These are phyloP conservation scores for Pedicia rivosa DNA, from an alignment of 2,888 invertebrate genomes.

Conservation along the genomic window DNA sequence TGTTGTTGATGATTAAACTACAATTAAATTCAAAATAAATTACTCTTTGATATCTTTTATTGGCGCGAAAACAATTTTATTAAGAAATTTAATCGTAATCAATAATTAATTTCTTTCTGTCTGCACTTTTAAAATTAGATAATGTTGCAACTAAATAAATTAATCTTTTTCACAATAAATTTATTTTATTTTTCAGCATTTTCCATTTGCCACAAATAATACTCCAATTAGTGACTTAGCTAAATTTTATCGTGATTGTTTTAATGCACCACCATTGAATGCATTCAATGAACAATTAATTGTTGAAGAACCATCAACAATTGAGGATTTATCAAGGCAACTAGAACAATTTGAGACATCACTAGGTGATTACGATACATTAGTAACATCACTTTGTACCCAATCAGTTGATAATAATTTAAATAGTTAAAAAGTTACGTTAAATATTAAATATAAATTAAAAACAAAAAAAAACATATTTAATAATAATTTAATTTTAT, in stretches of 20 bases:
- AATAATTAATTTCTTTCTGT: too few relatives aligned
- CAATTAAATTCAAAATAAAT: too few relatives aligned
- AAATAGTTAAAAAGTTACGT: slow-evolving; percentile 12
- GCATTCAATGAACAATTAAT: slow-evolving; percentile 11
- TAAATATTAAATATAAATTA: background rate
- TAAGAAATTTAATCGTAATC: too few relatives aligned
- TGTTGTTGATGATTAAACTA: too few relatives aligned
- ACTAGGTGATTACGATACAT: slow-evolving; percentile 28
- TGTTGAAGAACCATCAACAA: slow-evolving; percentile 6
- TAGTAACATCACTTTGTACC: slow-evolving; percentile 26
- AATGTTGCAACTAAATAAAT: too few relatives aligned
- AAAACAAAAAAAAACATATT: background rate
- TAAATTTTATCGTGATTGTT: slow-evolving; percentile 31
- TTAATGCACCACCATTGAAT: slow-evolving; percentile 25
- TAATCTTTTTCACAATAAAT: too few relatives aligned
- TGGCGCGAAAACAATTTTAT: too few relatives aligned
- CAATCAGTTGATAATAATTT: slow-evolving; percentile 14
- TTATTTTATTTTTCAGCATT: slow-evolving; percentile 17
- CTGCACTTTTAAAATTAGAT: background rate
- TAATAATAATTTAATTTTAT: background rate
- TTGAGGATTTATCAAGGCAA: slow-evolving; percentile 27
- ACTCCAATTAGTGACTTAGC: slow-evolving; percentile 30
- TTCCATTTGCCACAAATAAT: slow-evolving; percentile 30
- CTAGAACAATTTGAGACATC: slow-evolving; percentile 31
- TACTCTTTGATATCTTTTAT: too few relatives aligned